Conservation (phyloP, 2,888 invertebrate genomes). For the Rotaria sp. region DNA sequence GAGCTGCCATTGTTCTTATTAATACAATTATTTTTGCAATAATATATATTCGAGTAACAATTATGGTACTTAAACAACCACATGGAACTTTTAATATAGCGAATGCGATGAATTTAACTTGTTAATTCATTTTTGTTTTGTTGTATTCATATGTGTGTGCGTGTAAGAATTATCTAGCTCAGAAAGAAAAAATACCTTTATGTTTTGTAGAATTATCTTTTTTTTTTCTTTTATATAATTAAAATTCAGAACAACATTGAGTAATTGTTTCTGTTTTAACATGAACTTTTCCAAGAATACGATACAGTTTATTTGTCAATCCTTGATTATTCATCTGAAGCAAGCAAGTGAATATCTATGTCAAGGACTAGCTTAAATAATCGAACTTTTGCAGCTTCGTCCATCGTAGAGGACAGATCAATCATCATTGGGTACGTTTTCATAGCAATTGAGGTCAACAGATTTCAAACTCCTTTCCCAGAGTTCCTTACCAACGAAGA, state of each 20-base stretch:
- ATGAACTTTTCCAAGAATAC: too few relatives aligned
- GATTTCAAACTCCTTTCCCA: too few relatives aligned
- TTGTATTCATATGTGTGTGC: background rate
- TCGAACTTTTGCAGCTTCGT: too few relatives aligned
- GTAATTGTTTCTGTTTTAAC: background rate
- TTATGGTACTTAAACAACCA: background rate
- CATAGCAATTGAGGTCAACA: too few relatives aligned
- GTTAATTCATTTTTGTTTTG: background rate
- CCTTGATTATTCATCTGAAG: too few relatives aligned
- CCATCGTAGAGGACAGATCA: too few relatives aligned
- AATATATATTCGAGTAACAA: background rate
- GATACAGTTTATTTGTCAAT: too few relatives aligned
- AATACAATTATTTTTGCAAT: background rate
- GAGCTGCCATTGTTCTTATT: background rate
- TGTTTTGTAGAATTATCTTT: background rate
- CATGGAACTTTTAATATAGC: conserved; percentile 6
- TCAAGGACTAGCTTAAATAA: too few relatives aligned
- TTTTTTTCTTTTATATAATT: background rate
- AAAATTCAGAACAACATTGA: background rate
- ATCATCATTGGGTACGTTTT: too few relatives aligned
- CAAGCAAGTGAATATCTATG: too few relatives aligned
- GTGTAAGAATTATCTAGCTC: background rate
- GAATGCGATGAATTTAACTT: background rate
- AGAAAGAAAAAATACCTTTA: background rate
- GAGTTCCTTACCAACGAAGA: too few relatives aligned